Percentiles rank a stretch among this genome's conserved stretches.
phyloP scores from a whole-genome alignment of 1,140 invertebrate species.

The Piezodorus guildinii region DNA sequence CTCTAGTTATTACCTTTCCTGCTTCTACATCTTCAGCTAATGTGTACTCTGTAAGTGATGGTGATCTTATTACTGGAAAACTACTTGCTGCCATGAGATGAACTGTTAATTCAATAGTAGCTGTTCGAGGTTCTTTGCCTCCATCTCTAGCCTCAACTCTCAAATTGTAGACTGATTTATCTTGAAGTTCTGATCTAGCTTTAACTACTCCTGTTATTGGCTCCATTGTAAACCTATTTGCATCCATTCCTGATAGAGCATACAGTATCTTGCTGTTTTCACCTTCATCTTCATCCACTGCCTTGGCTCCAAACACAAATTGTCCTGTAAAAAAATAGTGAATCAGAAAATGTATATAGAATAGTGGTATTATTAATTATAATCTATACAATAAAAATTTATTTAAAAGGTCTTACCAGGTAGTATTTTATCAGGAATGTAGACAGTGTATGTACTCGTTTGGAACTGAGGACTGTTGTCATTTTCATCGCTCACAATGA shows the following conservation, averaged over 20 bases:
- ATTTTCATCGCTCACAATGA: slow-evolving; percentile 69
- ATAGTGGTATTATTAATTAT: no score
- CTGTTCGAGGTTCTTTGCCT: slow-evolving; percentile 47
- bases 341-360: background rate
- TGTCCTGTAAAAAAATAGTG: slow-evolving; percentile 35
- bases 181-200: slow-evolving; percentile 42
- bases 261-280: slow-evolving; percentile 69
- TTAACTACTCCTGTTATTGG: slow-evolving; percentile 70
- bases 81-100: slow-evolving; percentile 54
- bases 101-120: slow-evolving; percentile 54
- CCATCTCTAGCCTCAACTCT: slow-evolving; percentile 60
- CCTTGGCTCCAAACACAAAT: slow-evolving; percentile 81
- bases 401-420: slow-evolving; percentile 37
- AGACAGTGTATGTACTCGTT: slow-evolving; percentile 55
- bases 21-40: slow-evolving; percentile 66
- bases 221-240: slow-evolving; percentile 63
- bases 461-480: slow-evolving; percentile 76
- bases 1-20: slow-evolving; percentile 55
- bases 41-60: slow-evolving; percentile 55
- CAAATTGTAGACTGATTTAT: slow-evolving; percentile 51
- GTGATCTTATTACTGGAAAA: slow-evolving; percentile 61
- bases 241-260: slow-evolving; percentile 61
- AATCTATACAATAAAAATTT: no score
- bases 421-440: slow-evolving; percentile 63
- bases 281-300: slow-evolving; percentile 65